Base-by-base conservation (phyloP, 2,888 invertebrate genomes). In the Baronia brevicornis region DNA sequence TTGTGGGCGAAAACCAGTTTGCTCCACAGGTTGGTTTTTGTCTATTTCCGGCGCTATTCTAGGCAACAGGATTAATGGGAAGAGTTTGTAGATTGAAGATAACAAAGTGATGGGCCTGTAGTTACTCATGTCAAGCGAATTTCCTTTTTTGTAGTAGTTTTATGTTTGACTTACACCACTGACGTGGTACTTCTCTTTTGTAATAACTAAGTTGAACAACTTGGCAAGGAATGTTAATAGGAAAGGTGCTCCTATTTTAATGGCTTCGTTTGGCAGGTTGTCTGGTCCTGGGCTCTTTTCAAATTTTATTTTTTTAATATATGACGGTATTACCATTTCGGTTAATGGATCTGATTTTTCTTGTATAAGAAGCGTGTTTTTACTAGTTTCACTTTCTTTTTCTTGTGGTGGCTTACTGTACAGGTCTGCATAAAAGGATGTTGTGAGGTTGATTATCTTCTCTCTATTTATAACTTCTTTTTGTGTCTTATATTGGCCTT, bases 1-100 rank as follows among this genome's bases (percentile, higher is more conserved):
- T 4, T 26, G 19, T 19, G 29, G 25, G 22, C 41, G 10, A n/a
- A 42, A 42, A 5, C 37, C 37, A 12, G 38, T 39, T 39, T 46
- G 43, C 23, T 44, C 40, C 7, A 33, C 25, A 9, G 40, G 41
- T 23, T 40, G 44, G 5, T 36, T 18, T 28, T 14, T 42, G 29
- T 32, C 28, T 8, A 26, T 38, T 3, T 21, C 15, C 3, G 30
- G 5, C 15, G 41, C 13, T 14, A 43, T 33, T n/a, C 28, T 23
- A 3, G 15, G 18, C 19, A 34, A n/a, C 23, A 34, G 12, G 23
- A 28, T 28, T 2, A n/a, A n/a, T n/a, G 34, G 19, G 28, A 28
- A 34, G 5, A 34, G 6, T 18, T 31, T 36, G 7, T 36, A 36
- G 10, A 9, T 28, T 10, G 13, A 13, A 13, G 21, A 5, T 11